phyloP scores from a whole-genome alignment of 2,113 vertebrate species.

The Anser cygnoides region DNA sequence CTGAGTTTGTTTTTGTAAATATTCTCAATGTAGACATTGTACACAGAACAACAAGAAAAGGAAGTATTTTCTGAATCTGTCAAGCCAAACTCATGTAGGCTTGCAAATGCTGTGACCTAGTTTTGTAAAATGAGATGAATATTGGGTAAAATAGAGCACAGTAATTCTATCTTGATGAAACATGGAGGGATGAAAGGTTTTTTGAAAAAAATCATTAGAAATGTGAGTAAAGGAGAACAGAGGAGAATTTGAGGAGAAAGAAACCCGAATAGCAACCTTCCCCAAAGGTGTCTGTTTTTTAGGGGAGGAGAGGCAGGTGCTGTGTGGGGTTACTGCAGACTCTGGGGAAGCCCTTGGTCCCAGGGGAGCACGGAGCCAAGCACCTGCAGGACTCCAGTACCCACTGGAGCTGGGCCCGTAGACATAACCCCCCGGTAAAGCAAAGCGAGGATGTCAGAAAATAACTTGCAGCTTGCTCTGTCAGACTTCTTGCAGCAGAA shows the following conservation, averaged over 20 bases:
- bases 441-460: too few species aligned
- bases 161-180: neutral
- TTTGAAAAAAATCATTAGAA: neutral
- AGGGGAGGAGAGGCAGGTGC: neutral
- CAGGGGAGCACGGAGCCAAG: neutral
- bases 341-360: neutral
- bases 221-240: neutral
- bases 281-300: fast-evolving
- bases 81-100: neutral
- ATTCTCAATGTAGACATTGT: neutral
- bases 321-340: too few species aligned
- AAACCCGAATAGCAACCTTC: neutral
- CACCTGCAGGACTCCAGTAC: neutral
- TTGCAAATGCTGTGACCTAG: conserved; percentile 4
- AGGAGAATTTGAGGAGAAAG: neutral
- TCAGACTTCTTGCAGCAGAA: neutral
- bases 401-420: neutral
- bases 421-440: neutral
- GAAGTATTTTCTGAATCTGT: neutral
- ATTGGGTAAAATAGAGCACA: neutral
- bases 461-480: neutral
- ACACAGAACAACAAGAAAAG: too few species aligned
- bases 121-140: conserved; percentile 9
- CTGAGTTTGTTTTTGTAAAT: neutral
- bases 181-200: neutral